Base-by-base conservation (phyloP, 1,140 invertebrate species). In the Nomia melanderi region DNA sequence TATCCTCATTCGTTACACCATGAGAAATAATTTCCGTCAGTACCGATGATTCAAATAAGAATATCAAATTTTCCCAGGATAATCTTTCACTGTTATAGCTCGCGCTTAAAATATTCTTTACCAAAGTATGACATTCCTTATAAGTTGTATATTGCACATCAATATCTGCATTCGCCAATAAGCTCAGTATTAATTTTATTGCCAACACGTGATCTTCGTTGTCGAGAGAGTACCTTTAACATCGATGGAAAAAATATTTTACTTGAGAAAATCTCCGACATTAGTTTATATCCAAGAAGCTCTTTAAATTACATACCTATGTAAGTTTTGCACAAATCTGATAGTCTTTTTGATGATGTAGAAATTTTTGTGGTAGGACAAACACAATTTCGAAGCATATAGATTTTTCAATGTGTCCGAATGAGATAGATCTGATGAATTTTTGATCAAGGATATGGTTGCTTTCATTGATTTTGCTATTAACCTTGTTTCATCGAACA, bases 1-100 rank as follows among this genome's bases (percentile, higher is more conserved):
- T 66, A 74, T 92, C 86, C 20, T 92, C 90, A 47, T 92, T 93
- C 12, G 88, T 93, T 9, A 94, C 79, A 59, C 95, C 95, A 82
- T 94, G 93, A 84, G 93, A 93, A 78, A 94, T 93, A 66, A 96
- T 94, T 90, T 95, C 94, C n/a, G 90, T 94, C 25, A 96, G 83
- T 47, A 95, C 89, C 65, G 88, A 89, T 2, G 93, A 85, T 76
- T 94, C 91, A 54, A 94, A 91, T 29, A 95, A 83, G 87, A 95
- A 94, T 33, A 85, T 70, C 41, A 93, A 77, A 78, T 90, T 90
- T 64, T 88, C 87, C 82, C 90, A 92, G 11, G 88, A 85, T 17
- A 87, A 72, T 62, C 80, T 90, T n/a, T 79, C 86, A 76, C 77
- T 79, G 78, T 84, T 89, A n/a, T 90, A 86, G 78, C 91, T 90